Evolutionary conservation across 2,113 vertebrate genomes (phyloP), one percentile per base, ranked within the genome.

Genomic region (Macroglossus sobrinus): DNA sequence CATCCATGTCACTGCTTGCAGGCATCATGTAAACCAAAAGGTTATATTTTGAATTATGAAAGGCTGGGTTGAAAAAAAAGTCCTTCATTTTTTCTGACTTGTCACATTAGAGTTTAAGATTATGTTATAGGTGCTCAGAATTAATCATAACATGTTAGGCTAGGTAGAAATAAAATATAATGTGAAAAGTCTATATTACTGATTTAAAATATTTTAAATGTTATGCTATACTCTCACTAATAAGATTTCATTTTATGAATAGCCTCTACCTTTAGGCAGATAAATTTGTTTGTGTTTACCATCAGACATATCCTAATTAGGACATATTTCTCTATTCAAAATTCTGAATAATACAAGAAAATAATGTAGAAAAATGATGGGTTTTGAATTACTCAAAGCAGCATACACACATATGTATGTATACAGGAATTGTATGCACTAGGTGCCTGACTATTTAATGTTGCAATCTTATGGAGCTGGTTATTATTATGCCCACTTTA

Each of bases 31-130:
- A 98, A 97, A 97, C 84, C 90, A 93, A 98, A 98, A 98, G 97
- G 97, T 98, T 98, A 97, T 90, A 95, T 98, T 98, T 98, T 97
- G 97, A 98, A 97, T 98, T 97, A 98, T 97, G 97, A 97, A 97
- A 98, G 96, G 0, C 92, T 96, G 79, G 47, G 96, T 96, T 74
- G 86, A 97, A 96, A 86, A 85, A 96, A 92, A 88, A 89, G 78
- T 69, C 91, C 85, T 95, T 97, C 97, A 97, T 98, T 97, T 98
- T 96, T 96, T 98, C 96, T 96, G 96, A 91, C 78, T 97, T 95
- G 97, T 95, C 96, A 94, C 81, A 96, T 96, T 96, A 95, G 89
- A 97, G 96, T 95, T 96, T 92, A 95, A 95, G 96, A 98, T 97
- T 95, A 96, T 95, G 59, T 93, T 97, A 63, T 78, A 94, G 96